phyloP scores from a whole-genome alignment of 1,140 invertebrate species.

The Pachypeltis micranthus region DNA sequence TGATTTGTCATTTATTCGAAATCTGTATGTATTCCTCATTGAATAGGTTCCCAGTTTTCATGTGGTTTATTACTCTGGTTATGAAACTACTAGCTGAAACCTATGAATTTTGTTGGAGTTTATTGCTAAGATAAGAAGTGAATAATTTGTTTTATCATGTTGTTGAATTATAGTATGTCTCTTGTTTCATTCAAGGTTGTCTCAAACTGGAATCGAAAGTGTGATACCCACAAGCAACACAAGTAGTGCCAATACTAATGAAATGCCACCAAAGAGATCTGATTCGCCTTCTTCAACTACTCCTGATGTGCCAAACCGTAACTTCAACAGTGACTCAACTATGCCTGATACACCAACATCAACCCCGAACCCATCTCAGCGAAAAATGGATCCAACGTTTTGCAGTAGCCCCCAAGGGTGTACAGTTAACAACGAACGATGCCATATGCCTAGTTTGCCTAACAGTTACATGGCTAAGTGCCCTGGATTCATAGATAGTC shows the following conservation, averaged over 20 bases:
- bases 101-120: too few species aligned
- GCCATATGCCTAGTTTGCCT: constrained; percentile 18
- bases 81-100: too few species aligned
- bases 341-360: not conserved
- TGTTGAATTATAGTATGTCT: too few species aligned
- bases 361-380: constrained; percentile 11
- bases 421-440: constrained; percentile 10
- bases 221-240: constrained; percentile 20
- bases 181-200: constrained; percentile 26
- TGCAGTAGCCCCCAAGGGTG: constrained; percentile 21
- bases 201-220: constrained; percentile 23
- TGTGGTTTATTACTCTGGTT: too few species aligned
- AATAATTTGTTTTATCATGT: too few species aligned
- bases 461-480: constrained; percentile 29
- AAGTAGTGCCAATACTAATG: not conserved
- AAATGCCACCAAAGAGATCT: constrained; percentile 17
- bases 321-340: constrained; percentile 14
- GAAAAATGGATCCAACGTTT: constrained; percentile 20
- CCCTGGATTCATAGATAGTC: constrained; percentile 25
- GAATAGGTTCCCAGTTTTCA: too few species aligned
- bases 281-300: constrained; percentile 23
- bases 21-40: too few species aligned
- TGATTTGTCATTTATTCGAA: too few species aligned
- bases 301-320: constrained; percentile 17
- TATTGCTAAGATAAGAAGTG: too few species aligned